Conservation (phyloP, 2,113 vertebrate genomes). For the Trichomycterus rosablanca region DNA sequence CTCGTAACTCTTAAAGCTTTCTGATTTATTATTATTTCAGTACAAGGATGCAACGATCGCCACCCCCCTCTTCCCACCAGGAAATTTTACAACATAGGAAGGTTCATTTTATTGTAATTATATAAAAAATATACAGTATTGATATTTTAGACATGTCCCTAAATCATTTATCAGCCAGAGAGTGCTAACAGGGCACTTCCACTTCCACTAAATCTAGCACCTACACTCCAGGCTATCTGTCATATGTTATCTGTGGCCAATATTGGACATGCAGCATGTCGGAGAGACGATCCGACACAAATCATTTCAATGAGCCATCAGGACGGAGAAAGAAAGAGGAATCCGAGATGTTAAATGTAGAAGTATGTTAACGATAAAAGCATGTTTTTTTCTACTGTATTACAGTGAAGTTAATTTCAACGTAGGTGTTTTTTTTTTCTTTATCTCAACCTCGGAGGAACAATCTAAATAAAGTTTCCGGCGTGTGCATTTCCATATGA, state of each 20-base stretch:
- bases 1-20: constrained; percentile 17
- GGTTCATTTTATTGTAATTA: constrained; percentile 72
- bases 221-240: constrained; percentile 18
- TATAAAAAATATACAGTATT: constrained; percentile 69
- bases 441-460: constrained; percentile 17
- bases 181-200: constrained; percentile 69
- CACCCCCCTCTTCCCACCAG: too few species aligned
- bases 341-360: constrained; percentile 22
- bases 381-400: constrained; percentile 10
- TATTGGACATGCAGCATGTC: constrained; percentile 59
- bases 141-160: constrained; percentile 66
- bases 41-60: constrained; percentile 56
- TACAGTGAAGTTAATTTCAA: constrained; percentile 27
- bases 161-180: constrained; percentile 68
- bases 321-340: constrained; percentile 14
- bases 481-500: constrained; percentile 43
- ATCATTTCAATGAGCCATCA: constrained; percentile 60
- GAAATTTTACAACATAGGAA: constrained; percentile 50
- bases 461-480: constrained; percentile 45
- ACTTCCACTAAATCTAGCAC: constrained; percentile 52
- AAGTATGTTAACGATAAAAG: too few species aligned
- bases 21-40: constrained; percentile 64
- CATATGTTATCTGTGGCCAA: constrained; percentile 66
- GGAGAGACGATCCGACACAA: constrained; percentile 59
- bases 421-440: not conserved